These are phyloP conservation scores for Palythoa heliodiscus DNA, from an alignment of 92 coral and sea anemone genomes.

Conservation along the genomic window DNA sequence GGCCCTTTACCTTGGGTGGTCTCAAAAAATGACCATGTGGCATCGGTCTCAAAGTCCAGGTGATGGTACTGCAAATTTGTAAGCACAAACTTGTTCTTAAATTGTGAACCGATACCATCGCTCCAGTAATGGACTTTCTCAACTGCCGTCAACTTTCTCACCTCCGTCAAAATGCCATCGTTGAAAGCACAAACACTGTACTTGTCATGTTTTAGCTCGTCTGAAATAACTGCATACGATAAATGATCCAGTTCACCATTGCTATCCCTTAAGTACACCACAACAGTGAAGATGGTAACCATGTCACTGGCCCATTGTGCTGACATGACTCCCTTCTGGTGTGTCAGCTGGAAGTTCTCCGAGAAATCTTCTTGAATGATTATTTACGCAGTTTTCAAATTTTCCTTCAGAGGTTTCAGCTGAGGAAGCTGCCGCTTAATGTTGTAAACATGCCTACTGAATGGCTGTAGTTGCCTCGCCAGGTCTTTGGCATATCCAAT, in stretches of 20 bases:
- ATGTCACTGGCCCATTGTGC: conserved; percentile 68
- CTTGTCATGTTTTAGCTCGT: background rate
- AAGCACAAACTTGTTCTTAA: conserved; percentile 3
- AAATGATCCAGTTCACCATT: conserved; percentile 18
- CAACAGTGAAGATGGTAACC: conserved; percentile 65
- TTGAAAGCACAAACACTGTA: background rate
- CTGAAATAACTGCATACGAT: conserved; percentile 1
- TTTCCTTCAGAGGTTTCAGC: conserved; percentile 56
- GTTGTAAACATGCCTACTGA: conserved; percentile 53
- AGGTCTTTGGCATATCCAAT: conserved; percentile 51
- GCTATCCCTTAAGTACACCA: conserved; percentile 40
- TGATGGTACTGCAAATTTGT: conserved; percentile 2
- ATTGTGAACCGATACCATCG: background rate
- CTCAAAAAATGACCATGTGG: background rate
- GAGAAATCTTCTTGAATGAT: conserved; percentile 57
- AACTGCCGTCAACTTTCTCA: background rate
- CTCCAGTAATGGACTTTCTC: background rate
- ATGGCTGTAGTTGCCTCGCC: conserved; percentile 56
- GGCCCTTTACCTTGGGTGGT: conserved; percentile 12
- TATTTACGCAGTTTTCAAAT: conserved; percentile 32
- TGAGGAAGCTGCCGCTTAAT: conserved; percentile 48
- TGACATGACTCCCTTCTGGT: conserved; percentile 61
- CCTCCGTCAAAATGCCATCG: background rate
- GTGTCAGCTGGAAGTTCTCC: conserved; percentile 59
- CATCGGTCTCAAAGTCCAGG: conserved; percentile 3